Base-by-base conservation (phyloP, 35 echinoderm and acorn worm genomes). In the Apostichopus japonicus region DNA sequence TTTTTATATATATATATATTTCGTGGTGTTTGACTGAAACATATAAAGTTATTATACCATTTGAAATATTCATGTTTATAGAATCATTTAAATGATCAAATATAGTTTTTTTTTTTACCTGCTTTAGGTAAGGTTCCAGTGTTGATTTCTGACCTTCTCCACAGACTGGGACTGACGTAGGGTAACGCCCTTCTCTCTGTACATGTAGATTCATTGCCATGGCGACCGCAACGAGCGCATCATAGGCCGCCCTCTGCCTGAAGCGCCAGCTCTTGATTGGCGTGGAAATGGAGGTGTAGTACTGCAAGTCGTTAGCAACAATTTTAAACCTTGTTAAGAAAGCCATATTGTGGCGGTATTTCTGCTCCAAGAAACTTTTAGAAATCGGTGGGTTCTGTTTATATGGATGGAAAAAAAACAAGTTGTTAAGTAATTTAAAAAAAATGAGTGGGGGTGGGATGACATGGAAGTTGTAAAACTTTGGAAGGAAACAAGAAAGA, bases 261-360 rank as follows among this genome's bases (percentile, higher is more conserved):
- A 93, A 97, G 3, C 92, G 93, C 93, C 96, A 94, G 4, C 75
- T 84, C 56, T 84, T 86, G 24, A 92, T 56, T 6, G 94, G 90
- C 13, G 21, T 90, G 5, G 88, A 57, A 16, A 72, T 90, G 1
- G 61, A 79, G 19, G 95, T 94, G 91, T 87, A 77, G 22, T 90
- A 90, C 9, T 16, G 5, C 13, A 90, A 52, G 5, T 92, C 83
- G 8, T 92, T 92, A 4, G 57, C 56, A 24, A 86, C 91, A 2
- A 93, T 79, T 78, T 94, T 94, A 87, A 96, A 96, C 22, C 93
- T 75, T 9, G 93, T 94, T 25, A 96, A 19, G 90, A 92, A 96
- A 1, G 95, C 84, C 33, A 91, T 92, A 77, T 96, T 88, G 86
- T 94, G 91, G 22, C 95, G 95, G 51, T 95, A 86, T 17, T 90